Evolutionary conservation across 1,140 invertebrate species (phyloP).

Genomic region (Pararge aegeria): DNA sequence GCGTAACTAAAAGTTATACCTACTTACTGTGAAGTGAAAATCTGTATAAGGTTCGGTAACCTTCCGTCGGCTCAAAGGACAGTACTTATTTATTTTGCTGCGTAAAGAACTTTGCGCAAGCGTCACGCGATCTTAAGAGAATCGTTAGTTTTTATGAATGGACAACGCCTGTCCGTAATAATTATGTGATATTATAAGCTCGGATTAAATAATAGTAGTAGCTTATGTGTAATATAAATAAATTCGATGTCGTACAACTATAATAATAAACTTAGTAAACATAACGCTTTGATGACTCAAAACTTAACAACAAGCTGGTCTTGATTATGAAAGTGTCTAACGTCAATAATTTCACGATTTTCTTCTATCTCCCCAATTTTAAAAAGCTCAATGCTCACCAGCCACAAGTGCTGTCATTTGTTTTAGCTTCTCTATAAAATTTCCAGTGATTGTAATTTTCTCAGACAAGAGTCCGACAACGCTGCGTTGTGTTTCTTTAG

Average conservation of each 20-base stretch:
- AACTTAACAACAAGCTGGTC: constrained; percentile 24
- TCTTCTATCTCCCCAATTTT: neutral
- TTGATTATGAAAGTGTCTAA: constrained; percentile 15
- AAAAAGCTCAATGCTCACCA: too few relatives aligned
- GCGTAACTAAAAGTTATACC: constrained; percentile 31
- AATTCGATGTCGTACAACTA: constrained; percentile 62
- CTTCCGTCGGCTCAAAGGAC: constrained; percentile 18
- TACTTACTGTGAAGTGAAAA: constrained; percentile 27
- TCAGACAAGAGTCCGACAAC: too few relatives aligned
- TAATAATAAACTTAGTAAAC: constrained; percentile 18
- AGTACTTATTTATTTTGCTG: constrained; percentile 35
- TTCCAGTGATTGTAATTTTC: too few relatives aligned
- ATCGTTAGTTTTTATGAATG: constrained; percentile 39
- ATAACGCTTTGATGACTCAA: constrained; percentile 21
- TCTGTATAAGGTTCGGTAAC: constrained; percentile 18
- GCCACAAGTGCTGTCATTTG: too few relatives aligned
- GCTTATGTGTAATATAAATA: constrained; percentile 59
- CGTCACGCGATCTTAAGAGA: constrained; percentile 16
- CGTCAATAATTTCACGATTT: neutral
- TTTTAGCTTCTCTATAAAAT: too few relatives aligned
- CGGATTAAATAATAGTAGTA: constrained; percentile 50
- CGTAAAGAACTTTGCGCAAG: constrained; percentile 22
- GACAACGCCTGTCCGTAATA: constrained; percentile 57
- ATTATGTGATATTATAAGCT: constrained; percentile 76
- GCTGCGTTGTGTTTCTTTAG: too few relatives aligned